A percentile compares a stretch with the other conserved stretches of the same genome.
phyloP scores from a whole-genome alignment of 30 jellyfish, hydroid and myxozoan genomes.

The Turritopsis rubra region DNA sequence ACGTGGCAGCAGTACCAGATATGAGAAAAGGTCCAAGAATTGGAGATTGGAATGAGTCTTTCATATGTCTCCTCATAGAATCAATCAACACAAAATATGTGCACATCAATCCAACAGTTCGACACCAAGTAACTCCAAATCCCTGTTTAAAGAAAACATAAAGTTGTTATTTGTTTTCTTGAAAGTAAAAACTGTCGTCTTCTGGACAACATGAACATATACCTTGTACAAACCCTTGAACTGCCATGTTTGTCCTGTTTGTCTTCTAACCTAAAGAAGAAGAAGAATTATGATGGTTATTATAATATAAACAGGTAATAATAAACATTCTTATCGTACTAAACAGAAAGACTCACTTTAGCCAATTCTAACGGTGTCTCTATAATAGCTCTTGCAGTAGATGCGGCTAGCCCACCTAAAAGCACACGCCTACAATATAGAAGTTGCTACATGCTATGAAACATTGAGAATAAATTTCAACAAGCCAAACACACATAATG shows the following conservation, averaged over 20 bases:
- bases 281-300: not conserved
- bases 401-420: conserved; percentile 87
- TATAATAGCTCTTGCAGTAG: conserved; percentile 81
- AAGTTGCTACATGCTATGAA: not conserved
- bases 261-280: conserved; percentile 55
- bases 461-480: too few species aligned
- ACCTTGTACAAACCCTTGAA: conserved; percentile 75
- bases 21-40: conserved; percentile 73
- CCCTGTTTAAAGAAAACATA: conserved; percentile 39
- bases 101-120: conserved; percentile 76
- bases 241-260: conserved; percentile 87
- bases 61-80: conserved; percentile 66
- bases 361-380: conserved; percentile 90
- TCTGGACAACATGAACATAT: not conserved
- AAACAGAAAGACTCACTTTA: conserved; percentile 33
- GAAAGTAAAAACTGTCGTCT: not conserved
- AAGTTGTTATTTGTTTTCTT: too few species aligned
- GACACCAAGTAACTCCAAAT: conserved; percentile 71
- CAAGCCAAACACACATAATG: too few species aligned
- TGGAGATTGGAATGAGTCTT: conserved; percentile 58
- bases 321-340: too few species aligned
- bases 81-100: conserved; percentile 69
- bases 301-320: not conserved
- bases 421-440: conserved; percentile 62
- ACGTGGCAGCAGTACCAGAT: conserved; percentile 90